A percentile compares a stretch with the other conserved stretches of the same genome.
phyloP scores from a whole-genome alignment of 1,140 invertebrate species.

The Neodiprion pinetum region DNA sequence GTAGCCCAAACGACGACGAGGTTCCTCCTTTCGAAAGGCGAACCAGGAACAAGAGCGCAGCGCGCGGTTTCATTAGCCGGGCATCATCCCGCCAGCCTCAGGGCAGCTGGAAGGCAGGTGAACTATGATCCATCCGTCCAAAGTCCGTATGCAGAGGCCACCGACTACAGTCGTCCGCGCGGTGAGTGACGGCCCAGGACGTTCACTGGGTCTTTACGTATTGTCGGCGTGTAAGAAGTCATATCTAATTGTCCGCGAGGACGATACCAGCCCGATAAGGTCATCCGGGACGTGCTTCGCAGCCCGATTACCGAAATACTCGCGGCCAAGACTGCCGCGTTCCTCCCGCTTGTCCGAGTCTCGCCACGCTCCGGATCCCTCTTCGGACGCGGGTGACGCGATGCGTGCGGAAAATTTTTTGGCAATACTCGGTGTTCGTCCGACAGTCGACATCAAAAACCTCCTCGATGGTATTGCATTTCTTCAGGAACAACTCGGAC shows the following conservation, averaged over 20 bases:
- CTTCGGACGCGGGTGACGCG: too few relatives aligned
- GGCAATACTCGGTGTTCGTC: too few relatives aligned
- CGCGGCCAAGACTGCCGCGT: too few relatives aligned
- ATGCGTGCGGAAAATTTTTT: too few relatives aligned
- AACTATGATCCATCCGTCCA: not conserved
- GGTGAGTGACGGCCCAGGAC: too few relatives aligned
- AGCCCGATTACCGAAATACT: not conserved
- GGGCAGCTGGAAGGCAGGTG: too few relatives aligned
- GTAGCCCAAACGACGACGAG: not conserved
- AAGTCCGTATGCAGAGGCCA: not conserved
- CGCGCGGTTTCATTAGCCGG: too few relatives aligned
- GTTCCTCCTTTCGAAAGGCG: not conserved
- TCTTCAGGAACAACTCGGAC: not conserved
- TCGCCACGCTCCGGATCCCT: too few relatives aligned
- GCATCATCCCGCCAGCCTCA: too few relatives aligned
- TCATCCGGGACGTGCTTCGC: not conserved
- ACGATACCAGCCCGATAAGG: not conserved
- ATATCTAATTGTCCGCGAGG: slow-evolving; percentile 9
- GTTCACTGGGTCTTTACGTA: not conserved
- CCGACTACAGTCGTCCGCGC: not conserved
- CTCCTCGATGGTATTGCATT: too few relatives aligned
- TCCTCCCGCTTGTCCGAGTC: too few relatives aligned
- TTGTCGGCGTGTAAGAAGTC: slow-evolving; percentile 12
- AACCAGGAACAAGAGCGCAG: not conserved
- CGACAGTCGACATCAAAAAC: too few relatives aligned